Percentiles rank a stretch among this genome's conserved stretches.
These are phyloP conservation scores for Chaetorhynchus papuensis DNA, from an alignment of 2,113 vertebrate genomes.

Conservation along the genomic window DNA sequence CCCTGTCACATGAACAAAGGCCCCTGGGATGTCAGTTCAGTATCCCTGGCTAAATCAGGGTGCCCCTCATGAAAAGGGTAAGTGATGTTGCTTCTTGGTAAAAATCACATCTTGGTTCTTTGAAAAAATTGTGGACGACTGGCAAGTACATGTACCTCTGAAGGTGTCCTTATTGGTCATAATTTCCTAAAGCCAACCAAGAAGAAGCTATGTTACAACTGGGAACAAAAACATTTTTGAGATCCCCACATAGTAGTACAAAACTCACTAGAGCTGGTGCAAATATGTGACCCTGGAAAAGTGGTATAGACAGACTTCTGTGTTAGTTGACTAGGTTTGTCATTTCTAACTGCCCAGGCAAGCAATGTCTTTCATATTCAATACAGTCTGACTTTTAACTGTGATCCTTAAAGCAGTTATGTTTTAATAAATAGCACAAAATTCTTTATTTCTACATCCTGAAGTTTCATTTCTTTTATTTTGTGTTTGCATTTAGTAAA, in stretches of 20 bases:
- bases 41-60: not conserved
- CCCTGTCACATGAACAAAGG: not conserved
- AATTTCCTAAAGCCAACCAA: not conserved
- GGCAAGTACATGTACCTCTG: not conserved
- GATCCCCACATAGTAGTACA: not conserved
- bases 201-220: not conserved
- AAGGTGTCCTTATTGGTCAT: not conserved
- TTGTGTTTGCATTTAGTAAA: not conserved
- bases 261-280: not conserved
- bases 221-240: not conserved
- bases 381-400: not conserved
- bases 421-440: constrained; percentile 49
- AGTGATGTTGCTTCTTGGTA: not conserved
- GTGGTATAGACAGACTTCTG: not conserved
- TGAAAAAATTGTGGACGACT: not conserved
- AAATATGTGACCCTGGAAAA: not conserved
- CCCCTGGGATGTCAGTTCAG: not conserved
- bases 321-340: not conserved
- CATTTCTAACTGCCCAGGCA: not conserved
- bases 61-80: not conserved
- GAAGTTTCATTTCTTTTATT: constrained; percentile 12
- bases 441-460: constrained; percentile 6
- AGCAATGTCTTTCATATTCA: not conserved
- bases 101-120: not conserved
- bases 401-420: constrained; percentile 7